A percentile compares a stretch with the other conserved stretches of the same genome.
phyloP scores from a whole-genome alignment of 2,113 vertebrate species.

The Loxodonta africana region DNA sequence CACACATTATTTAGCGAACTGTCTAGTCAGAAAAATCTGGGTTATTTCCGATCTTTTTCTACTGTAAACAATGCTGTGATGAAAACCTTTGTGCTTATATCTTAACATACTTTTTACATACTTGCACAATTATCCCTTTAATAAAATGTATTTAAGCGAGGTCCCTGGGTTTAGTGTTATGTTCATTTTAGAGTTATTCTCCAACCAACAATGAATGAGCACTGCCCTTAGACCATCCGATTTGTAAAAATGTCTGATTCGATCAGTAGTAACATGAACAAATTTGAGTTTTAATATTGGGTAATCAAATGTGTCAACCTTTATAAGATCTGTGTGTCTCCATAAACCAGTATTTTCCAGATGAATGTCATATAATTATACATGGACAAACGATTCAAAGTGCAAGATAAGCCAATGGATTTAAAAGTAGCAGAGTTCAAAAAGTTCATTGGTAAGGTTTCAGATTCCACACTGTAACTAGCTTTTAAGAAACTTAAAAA shows the following conservation, averaged over 20 bases:
- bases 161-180: background rate
- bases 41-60: background rate
- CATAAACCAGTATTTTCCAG: background rate
- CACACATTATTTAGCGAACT: background rate
- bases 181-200: background rate
- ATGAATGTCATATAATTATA: background rate
- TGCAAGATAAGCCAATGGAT: background rate
- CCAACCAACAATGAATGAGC: background rate
- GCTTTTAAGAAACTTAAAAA: no score
- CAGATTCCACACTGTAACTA: background rate
- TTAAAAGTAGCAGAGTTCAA: slow-evolving; percentile 23
- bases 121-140: background rate
- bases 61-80: background rate
- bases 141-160: background rate
- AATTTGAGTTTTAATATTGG: background rate
- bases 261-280: background rate
- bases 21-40: background rate
- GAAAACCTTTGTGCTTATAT: background rate
- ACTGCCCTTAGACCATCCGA: background rate
- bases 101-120: background rate
- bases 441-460: background rate
- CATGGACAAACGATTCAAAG: background rate
- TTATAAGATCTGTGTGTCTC: background rate
- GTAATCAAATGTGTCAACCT: background rate
- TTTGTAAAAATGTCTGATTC: background rate